These are phyloP conservation scores for Caiman crocodilus DNA, from an alignment of 2,797 vertebrate species.

Conservation along the genomic window DNA sequence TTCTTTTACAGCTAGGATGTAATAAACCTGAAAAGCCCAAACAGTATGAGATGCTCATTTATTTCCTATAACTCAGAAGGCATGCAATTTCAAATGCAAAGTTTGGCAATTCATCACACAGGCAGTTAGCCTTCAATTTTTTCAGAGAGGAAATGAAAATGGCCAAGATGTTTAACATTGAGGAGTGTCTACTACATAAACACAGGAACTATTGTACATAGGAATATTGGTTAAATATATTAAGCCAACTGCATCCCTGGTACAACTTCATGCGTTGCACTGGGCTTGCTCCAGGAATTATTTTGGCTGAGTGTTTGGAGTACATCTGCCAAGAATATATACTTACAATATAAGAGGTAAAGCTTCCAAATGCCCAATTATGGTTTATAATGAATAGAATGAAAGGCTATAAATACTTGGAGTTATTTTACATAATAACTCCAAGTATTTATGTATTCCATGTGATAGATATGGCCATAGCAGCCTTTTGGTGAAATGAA, in stretches of 20 bases:
- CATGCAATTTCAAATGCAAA: slow-evolving; percentile 58
- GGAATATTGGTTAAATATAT: neutral
- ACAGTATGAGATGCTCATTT: slow-evolving; percentile 61
- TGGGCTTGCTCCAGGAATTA: neutral
- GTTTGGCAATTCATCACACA: slow-evolving; percentile 55
- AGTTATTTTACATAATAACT: neutral
- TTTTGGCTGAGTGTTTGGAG: neutral
- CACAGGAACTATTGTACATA: neutral
- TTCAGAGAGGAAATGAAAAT: slow-evolving; percentile 45
- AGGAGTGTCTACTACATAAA: slow-evolving; percentile 21
- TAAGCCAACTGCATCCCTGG: neutral
- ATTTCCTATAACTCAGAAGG: slow-evolving; percentile 53
- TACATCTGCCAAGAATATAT: rapidly evolving
- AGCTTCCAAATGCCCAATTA: neutral
- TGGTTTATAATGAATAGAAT: neutral
- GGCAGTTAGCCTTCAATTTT: slow-evolving; percentile 38
- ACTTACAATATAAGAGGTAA: neutral
- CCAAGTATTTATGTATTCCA: neutral
- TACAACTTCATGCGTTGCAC: neutral
- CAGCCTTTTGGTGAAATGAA: neutral
- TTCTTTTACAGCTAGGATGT: slow-evolving; percentile 55
- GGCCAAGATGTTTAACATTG: neutral
- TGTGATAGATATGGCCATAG: neutral
- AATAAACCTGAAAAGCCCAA: slow-evolving; percentile 59
- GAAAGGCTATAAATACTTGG: neutral